Evolutionary conservation across 2,797 vertebrate species (phyloP), one percentile per base, ranked within the genome.

Genomic region (Eospalax fontanierii): DNA sequence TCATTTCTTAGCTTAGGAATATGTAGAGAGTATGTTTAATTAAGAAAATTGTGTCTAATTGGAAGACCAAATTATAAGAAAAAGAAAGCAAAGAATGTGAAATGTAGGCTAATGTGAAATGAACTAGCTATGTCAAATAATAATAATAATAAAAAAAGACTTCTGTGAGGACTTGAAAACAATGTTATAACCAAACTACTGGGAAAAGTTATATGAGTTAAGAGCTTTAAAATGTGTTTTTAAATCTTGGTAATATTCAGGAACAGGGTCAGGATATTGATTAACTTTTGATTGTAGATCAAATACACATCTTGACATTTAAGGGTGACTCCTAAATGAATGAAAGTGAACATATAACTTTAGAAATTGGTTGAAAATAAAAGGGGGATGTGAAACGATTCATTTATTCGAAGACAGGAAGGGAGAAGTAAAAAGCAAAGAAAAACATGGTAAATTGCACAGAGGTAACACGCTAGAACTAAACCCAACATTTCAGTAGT

Each of bases 141-240:
- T 28, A 30, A 35, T 19, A 57, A 24, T 22, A 84, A 85, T 43
- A 57, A 50, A 7, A 18, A 79, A 85, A 22, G 22, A 35, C 6
- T n/a, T 19, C 65, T 76, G n/a, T 16, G 80, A 80, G n/a, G n/a
- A 21, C 15, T n/a, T 59, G 38, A 83, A 80, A 63, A 63, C 14
- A 86, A 19, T 35, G 12, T 43, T 80, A 57, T 35, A 65, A 65
- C 28, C 50, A 50, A 65, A 71, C 10, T 30, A 43, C 18, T 65
- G 19, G 33, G 24, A 38, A 92, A 38, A 80, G 46, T 68, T 59
- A 80, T 28, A 43, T 57, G 28, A 68, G 28, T 66, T 66, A 12
- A 35, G 16, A 59, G 35, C 43, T 85, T 89, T 26, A 63, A 92
- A 73, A 89, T 65, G 10, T 35, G 40, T 91, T 91, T 86, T 95